phyloP scores from a whole-genome alignment of 37 sponge, comb jelly and placozoan genomes.

The Agelas oroides region DNA sequence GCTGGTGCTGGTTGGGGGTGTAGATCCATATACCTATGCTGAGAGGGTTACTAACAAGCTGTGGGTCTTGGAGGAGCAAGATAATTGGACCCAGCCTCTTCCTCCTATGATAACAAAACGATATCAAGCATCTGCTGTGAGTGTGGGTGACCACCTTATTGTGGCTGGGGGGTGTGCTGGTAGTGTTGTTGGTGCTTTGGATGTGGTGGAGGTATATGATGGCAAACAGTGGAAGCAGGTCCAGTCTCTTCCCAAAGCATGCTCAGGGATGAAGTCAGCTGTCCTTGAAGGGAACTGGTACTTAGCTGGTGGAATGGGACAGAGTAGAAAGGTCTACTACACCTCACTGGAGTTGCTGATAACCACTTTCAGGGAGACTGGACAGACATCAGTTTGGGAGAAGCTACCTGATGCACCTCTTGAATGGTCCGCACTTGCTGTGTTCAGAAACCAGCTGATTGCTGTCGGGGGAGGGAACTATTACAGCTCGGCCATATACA shows the following conservation, averaged over 20 bases:
- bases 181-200: background rate
- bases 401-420: background rate
- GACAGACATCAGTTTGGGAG: background rate
- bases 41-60: conserved; percentile 1
- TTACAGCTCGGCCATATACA: background rate
- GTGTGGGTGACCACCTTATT: too few relatives aligned
- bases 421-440: background rate
- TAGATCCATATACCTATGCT: background rate
- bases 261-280: background rate
- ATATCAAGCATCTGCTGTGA: too few relatives aligned
- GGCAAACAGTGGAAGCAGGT: conserved; percentile 1
- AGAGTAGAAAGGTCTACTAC: conserved; percentile 9
- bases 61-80: background rate
- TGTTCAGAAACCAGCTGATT: background rate
- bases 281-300: conserved; percentile 4
- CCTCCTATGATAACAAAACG: too few relatives aligned
- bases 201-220: conserved; percentile 10
- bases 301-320: conserved; percentile 1
- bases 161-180: conserved; percentile 19
- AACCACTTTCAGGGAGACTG: too few relatives aligned
- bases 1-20: conserved; percentile 23
- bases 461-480: background rate
- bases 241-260: too few relatives aligned
- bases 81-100: too few relatives aligned
- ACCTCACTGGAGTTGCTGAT: conserved; percentile 17